Evolutionary conservation across 2,888 invertebrate species (phyloP).

Genomic region (Phalera bucephala): DNA sequence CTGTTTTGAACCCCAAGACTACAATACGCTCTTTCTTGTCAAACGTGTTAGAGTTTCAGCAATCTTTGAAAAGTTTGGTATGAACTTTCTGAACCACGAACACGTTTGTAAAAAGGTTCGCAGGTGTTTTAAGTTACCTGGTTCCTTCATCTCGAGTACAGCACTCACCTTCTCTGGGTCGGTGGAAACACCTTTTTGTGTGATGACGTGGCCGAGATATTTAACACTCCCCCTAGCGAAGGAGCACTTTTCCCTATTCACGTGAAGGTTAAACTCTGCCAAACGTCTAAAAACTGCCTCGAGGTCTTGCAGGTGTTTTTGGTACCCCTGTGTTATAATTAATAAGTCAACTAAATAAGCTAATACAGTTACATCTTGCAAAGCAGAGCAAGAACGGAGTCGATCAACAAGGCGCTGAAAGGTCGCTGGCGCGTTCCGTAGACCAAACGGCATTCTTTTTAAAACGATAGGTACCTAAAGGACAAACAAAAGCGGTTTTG

Average conservation of each 20-base stretch:
- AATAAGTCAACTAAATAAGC: slow-evolving; percentile 42
- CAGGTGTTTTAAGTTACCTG: slow-evolving; percentile 18
- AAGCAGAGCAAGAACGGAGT: slow-evolving; percentile 15
- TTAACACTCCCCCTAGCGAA: slow-evolving; percentile 19
- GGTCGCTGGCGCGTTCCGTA: slow-evolving; percentile 40
- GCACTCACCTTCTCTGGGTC: slow-evolving; percentile 20
- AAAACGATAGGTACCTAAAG: too few species aligned
- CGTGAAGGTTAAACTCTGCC: slow-evolving; percentile 24
- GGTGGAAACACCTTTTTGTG: slow-evolving; percentile 16
- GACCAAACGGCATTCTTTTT: slow-evolving; percentile 40
- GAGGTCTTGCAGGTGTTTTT: slow-evolving; percentile 31
- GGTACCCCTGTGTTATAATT: slow-evolving; percentile 25
- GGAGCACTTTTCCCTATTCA: slow-evolving; percentile 33
- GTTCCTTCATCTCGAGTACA: slow-evolving; percentile 16
- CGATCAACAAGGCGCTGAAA: too few species aligned
- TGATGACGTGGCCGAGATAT: slow-evolving; percentile 28
- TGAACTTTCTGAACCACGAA: slow-evolving; percentile 42
- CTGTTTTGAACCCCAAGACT: slow-evolving; percentile 31
- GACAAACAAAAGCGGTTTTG: too few species aligned
- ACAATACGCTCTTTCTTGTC: slow-evolving; percentile 31
- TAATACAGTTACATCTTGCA: slow-evolving; percentile 23
- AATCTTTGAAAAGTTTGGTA: slow-evolving; percentile 26
- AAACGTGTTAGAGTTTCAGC: slow-evolving; percentile 35
- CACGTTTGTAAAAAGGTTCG: slow-evolving; percentile 31
- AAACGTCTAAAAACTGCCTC: slow-evolving; percentile 25